Conservation (phyloP, 2,888 invertebrate species). For the Tipula confusa region DNA sequence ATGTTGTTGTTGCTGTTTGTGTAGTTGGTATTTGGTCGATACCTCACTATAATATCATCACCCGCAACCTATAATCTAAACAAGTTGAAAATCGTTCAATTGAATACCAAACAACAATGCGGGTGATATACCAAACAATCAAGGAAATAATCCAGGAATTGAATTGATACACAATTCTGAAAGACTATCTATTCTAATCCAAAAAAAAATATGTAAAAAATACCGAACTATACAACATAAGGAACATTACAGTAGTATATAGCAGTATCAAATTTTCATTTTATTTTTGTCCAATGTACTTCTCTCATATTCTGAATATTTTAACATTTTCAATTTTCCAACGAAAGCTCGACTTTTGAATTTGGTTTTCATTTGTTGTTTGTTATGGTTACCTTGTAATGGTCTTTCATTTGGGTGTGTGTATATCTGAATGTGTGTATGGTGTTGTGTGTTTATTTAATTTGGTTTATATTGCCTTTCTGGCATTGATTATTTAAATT, state of each 20-base stretch:
- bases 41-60: too few relatives aligned
- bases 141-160: background rate
- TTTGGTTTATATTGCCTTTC: background rate
- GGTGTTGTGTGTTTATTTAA: background rate
- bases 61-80: too few relatives aligned
- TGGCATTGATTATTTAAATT: background rate
- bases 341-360: background rate
- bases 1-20: too few relatives aligned
- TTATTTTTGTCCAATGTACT: background rate
- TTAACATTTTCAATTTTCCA: background rate
- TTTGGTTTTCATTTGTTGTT: background rate
- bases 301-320: background rate
- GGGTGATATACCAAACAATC: background rate
- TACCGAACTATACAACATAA: too few relatives aligned
- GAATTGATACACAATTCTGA: background rate
- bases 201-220: background rate
- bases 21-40: too few relatives aligned
- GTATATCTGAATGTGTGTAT: too few relatives aligned
- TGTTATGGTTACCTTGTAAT: background rate
- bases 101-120: background rate
- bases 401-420: background rate
- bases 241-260: background rate
- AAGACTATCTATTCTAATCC: background rate
- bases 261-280: background rate
- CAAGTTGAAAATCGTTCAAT: background rate